phyloP scores from a whole-genome alignment of 2,797 vertebrate species.

The Chelmon rostratus region DNA sequence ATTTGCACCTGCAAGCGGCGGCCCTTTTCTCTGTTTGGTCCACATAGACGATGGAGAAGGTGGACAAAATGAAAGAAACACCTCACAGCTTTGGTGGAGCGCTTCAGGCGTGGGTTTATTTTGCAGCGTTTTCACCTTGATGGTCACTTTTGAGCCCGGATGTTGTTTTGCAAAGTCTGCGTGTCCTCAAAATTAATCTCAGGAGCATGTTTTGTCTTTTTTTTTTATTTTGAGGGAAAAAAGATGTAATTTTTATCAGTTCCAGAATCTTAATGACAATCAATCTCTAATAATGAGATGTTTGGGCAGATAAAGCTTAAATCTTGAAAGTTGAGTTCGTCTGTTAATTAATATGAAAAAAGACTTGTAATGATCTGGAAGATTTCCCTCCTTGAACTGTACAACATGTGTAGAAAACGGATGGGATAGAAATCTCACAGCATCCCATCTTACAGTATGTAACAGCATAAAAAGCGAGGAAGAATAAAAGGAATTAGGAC shows the following conservation, averaged over 20 bases:
- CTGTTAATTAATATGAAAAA: not conserved
- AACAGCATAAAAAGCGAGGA: not conserved
- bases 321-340: not conserved
- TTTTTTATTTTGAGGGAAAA: no score
- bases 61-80: not conserved
- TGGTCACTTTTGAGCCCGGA: not conserved
- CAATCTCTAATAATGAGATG: not conserved
- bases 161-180: no score
- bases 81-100: not conserved
- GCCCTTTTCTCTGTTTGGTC: not conserved
- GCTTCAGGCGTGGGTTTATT: not conserved
- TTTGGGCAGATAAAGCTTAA: not conserved
- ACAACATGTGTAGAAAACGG: not conserved
- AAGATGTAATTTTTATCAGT: no score
- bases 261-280: no score
- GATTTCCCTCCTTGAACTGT: no score
- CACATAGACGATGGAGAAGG: not conserved
- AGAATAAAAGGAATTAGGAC: not conserved
- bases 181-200: no score
- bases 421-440: no score
- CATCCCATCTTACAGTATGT: not conserved
- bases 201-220: no score
- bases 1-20: slow-evolving; percentile 30
- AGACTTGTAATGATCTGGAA: not conserved
- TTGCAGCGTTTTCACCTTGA: not conserved